phyloP scores from a whole-genome alignment of 2,113 vertebrate species.

The Lipophrys pholis region DNA sequence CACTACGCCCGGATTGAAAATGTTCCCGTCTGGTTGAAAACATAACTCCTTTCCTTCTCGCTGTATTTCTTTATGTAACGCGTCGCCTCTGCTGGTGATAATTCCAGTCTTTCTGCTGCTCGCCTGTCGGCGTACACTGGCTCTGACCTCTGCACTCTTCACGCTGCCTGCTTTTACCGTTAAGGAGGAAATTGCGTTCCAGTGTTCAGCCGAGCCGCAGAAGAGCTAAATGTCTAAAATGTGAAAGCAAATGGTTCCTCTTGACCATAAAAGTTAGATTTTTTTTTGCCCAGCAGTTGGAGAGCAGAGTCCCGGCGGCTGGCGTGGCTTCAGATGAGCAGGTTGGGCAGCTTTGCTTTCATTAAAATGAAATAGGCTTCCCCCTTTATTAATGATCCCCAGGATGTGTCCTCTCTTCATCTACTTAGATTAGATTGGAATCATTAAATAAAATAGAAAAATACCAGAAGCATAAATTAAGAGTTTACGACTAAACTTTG shows the following conservation, averaged over 20 bases:
- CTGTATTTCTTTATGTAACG: conserved; percentile 10
- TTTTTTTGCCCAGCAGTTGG: background rate
- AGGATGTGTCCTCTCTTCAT: conserved; percentile 9
- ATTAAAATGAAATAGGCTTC: conserved; percentile 4
- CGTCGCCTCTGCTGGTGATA: background rate
- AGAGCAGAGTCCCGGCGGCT: conserved; percentile 3
- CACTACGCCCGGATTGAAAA: too few relatives aligned
- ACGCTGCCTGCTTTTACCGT: background rate
- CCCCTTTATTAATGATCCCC: conserved; percentile 17
- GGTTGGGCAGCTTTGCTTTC: conserved; percentile 19
- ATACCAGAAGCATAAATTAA: background rate
- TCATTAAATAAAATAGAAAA: background rate
- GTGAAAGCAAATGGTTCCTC: conserved; percentile 23
- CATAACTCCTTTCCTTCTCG: background rate
- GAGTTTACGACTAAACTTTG: background rate
- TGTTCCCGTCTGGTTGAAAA: conserved; percentile 17
- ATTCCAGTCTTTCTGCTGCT: background rate
- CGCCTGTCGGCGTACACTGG: background rate
- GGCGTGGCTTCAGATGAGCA: conserved; percentile 25
- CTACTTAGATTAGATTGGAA: background rate
- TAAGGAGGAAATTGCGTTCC: conserved; percentile 42
- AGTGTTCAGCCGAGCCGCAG: conserved; percentile 7
- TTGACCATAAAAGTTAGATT: background rate
- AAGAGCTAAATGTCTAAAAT: conserved; percentile 26
- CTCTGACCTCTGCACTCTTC: conserved; percentile 31